These are phyloP conservation scores for Theonella swinhoei DNA, from an alignment of 37 sponge, comb jelly and placozoan genomes.

Conservation along the genomic window DNA sequence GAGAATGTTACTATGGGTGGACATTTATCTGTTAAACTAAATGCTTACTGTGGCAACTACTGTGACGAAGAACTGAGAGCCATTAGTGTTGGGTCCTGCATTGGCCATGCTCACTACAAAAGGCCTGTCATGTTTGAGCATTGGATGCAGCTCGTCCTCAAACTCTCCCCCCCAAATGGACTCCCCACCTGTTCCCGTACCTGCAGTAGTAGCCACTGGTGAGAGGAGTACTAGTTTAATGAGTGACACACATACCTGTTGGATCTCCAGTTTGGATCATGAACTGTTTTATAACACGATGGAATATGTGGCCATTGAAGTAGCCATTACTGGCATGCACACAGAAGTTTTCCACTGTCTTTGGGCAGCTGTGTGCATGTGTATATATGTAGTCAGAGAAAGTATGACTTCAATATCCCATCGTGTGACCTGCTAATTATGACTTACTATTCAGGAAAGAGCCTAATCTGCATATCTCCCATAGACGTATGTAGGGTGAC, in stretches of 20 bases:
- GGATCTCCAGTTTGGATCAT: slow-evolving; percentile 99
- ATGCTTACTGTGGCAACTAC: slow-evolving; percentile 83
- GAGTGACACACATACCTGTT: slow-evolving; percentile 50
- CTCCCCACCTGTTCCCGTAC: slow-evolving; percentile 94
- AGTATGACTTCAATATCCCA: background rate
- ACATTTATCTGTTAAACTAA: background rate
- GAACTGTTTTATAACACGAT: slow-evolving; percentile 94
- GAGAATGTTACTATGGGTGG: background rate
- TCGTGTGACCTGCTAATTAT: background rate
- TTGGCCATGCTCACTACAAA: slow-evolving; percentile 97
- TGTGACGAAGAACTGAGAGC: slow-evolving; percentile 98
- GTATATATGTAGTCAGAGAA: slow-evolving; percentile 1
- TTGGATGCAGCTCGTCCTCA: slow-evolving; percentile 95
- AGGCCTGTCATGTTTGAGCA: slow-evolving; percentile 90
- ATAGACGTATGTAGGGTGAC: slow-evolving; percentile 70
- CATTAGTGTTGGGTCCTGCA: slow-evolving; percentile 96
- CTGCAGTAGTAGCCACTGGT: slow-evolving; percentile 27
- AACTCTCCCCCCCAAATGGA: slow-evolving; percentile 98
- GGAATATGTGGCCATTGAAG: slow-evolving; percentile 94
- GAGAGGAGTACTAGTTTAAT: too few species aligned
- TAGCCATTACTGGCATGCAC: slow-evolving; percentile 88
- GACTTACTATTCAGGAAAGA: slow-evolving; percentile 89
- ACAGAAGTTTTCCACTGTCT: slow-evolving; percentile 98
- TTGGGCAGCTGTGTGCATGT: slow-evolving; percentile 76
- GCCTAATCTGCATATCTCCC: slow-evolving; percentile 93